phyloP scores from a whole-genome alignment of 2,797 vertebrate species.

The Nasua narica region DNA sequence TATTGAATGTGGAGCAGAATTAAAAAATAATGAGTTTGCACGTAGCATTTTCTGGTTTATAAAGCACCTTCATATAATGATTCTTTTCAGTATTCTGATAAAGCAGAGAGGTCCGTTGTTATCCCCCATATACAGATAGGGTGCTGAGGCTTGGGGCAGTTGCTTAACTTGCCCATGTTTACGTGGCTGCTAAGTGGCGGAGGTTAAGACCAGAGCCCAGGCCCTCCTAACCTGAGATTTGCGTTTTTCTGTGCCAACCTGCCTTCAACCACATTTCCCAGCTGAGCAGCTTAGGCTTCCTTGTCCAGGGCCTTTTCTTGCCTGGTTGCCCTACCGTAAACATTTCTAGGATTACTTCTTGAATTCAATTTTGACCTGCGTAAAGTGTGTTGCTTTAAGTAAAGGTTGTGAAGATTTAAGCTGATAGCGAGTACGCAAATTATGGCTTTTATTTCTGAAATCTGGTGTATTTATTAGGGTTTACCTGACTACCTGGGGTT shows the following conservation, averaged over 20 bases:
- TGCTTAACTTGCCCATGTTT: background rate
- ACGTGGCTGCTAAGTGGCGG: background rate
- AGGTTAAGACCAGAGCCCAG: background rate
- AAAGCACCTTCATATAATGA: background rate
- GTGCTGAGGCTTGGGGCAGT: background rate
- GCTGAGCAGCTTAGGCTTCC: background rate
- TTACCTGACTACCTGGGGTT: background rate
- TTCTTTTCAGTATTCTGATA: background rate
- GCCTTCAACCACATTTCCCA: background rate
- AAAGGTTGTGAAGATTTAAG: background rate
- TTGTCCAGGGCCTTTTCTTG: background rate
- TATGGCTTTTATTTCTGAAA: slow-evolving; percentile 27
- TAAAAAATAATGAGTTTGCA: background rate
- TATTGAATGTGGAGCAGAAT: background rate
- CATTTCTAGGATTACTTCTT: background rate
- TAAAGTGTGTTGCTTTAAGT: slow-evolving; percentile 21
- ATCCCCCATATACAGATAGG: background rate
- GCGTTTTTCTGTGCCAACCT: background rate
- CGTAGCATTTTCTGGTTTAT: background rate
- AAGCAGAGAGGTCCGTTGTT: background rate
- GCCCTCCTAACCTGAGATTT: background rate
- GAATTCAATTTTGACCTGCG: background rate
- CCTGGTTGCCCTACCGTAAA: background rate
- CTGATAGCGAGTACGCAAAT: background rate
- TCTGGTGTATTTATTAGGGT: background rate